Evolutionary conservation across 2,113 vertebrate genomes (phyloP).

Genomic region (Salvelinus sp.): DNA sequence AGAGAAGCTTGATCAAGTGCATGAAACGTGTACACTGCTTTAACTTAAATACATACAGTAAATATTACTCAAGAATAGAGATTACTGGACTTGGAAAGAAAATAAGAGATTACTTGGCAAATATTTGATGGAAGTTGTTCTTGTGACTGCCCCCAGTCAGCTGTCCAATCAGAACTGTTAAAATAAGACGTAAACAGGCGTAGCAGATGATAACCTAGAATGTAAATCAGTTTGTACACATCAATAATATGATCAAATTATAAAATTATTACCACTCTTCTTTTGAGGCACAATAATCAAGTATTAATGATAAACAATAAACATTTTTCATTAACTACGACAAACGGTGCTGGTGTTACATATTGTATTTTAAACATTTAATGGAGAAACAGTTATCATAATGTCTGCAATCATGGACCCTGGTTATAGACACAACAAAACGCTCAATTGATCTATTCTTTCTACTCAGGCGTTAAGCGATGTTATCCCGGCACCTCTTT

Average conservation of each 20-base stretch:
- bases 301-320: background rate
- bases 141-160: background rate
- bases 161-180: slow-evolving; percentile 1
- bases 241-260: background rate
- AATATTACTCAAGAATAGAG: slow-evolving; percentile 41
- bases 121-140: background rate
- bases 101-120: background rate
- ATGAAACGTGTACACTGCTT: slow-evolving; percentile 26
- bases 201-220: slow-evolving; percentile 1
- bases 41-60: slow-evolving; percentile 25
- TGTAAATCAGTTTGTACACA: background rate
- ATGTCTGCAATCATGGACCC: too few species aligned
- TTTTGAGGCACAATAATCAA: background rate
- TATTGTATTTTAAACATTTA: background rate
- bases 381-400: too few species aligned
- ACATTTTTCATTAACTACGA: background rate
- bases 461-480: background rate
- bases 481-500: background rate
- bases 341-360: background rate
- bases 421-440: background rate
- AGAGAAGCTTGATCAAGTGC: slow-evolving; percentile 34
- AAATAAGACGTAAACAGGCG: background rate
- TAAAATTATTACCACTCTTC: background rate
- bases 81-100: background rate
- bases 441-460: background rate